Percentiles rank a stretch among this genome's conserved stretches.
Conservation (phyloP, 2,797 vertebrate genomes). For the Sebastes melanostomus region DNA sequence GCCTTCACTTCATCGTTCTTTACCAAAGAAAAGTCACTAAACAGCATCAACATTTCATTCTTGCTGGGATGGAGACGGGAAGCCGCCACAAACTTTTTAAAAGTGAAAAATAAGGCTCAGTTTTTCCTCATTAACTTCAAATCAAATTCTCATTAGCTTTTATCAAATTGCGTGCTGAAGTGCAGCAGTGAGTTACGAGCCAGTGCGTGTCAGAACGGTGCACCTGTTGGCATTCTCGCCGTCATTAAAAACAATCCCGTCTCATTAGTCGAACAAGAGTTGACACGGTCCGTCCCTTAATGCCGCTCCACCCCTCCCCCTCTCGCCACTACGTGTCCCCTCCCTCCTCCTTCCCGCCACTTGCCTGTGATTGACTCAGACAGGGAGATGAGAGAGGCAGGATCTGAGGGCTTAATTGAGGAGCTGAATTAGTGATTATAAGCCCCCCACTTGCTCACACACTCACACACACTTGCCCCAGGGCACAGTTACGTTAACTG, state of each 20-base stretch:
- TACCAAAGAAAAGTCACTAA: not conserved
- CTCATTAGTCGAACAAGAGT: slow-evolving; percentile 77
- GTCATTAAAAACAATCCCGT: slow-evolving; percentile 81
- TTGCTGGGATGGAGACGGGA: not conserved
- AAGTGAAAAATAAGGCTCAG: slow-evolving; percentile 50
- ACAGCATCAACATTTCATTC: not conserved
- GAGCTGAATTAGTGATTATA: slow-evolving; percentile 87
- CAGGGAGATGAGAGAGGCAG: slow-evolving; percentile 83
- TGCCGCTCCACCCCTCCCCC: slow-evolving; percentile 36
- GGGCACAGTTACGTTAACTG: slow-evolving; percentile 80
- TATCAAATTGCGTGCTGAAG: slow-evolving; percentile 58
- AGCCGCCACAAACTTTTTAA: slow-evolving; percentile 39
- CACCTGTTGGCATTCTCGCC: slow-evolving; percentile 79
- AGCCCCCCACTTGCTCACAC: slow-evolving; percentile 63
- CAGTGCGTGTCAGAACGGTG: slow-evolving; percentile 39
- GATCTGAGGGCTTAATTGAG: slow-evolving; percentile 86
- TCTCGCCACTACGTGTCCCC: not conserved
- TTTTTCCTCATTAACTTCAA: slow-evolving; percentile 77
- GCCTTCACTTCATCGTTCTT: not conserved
- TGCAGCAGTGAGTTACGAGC: slow-evolving; percentile 13
- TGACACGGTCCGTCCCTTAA: slow-evolving; percentile 79
- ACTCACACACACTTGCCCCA: slow-evolving; percentile 71
- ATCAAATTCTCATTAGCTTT: slow-evolving; percentile 70
- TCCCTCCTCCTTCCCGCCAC: slow-evolving; percentile 49
- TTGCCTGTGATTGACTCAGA: slow-evolving; percentile 84